Conservation (phyloP, 2,888 invertebrate species). For the Scaptomyza reducta region DNA sequence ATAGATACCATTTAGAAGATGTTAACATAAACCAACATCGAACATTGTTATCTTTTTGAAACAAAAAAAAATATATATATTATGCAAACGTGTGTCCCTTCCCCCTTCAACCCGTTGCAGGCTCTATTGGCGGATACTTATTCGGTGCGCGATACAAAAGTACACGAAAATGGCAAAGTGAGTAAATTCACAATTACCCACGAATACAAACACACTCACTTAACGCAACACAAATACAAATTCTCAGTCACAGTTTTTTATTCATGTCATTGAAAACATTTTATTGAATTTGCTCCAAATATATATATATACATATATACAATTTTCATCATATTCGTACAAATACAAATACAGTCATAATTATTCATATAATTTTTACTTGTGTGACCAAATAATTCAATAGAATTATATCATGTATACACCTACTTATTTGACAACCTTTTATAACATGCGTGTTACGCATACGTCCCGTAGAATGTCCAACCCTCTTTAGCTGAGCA, state of each 20-base stretch:
- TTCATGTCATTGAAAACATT: constrained; percentile 41
- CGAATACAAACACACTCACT: constrained; percentile 28
- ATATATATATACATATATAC: background rate
- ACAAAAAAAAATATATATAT: constrained; percentile 34
- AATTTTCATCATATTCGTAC: constrained; percentile 13
- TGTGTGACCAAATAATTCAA: constrained; percentile 17
- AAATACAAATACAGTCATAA: constrained; percentile 34
- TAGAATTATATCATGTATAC: constrained; percentile 17
- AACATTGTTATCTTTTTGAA: constrained; percentile 42
- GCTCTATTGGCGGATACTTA: constrained; percentile 87
- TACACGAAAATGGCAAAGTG: constrained; percentile 95
- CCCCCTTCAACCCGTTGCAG: constrained; percentile 83
- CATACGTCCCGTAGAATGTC: constrained; percentile 52
- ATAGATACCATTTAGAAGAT: constrained; percentile 35
- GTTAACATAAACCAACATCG: constrained; percentile 19
- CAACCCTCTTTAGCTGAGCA: constrained; percentile 19
- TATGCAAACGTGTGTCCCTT: constrained; percentile 67
- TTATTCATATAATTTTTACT: constrained; percentile 17
- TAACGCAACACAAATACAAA: background rate
- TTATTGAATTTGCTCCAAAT: constrained; percentile 47
- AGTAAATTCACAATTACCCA: constrained; percentile 78
- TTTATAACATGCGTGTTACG: constrained; percentile 46
- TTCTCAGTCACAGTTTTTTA: constrained; percentile 20
- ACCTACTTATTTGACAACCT: constrained; percentile 21
- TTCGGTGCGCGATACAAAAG: constrained; percentile 87